These are phyloP conservation scores for Arge pagana DNA, from an alignment of 2,888 invertebrate genomes.

Conservation along the genomic window DNA sequence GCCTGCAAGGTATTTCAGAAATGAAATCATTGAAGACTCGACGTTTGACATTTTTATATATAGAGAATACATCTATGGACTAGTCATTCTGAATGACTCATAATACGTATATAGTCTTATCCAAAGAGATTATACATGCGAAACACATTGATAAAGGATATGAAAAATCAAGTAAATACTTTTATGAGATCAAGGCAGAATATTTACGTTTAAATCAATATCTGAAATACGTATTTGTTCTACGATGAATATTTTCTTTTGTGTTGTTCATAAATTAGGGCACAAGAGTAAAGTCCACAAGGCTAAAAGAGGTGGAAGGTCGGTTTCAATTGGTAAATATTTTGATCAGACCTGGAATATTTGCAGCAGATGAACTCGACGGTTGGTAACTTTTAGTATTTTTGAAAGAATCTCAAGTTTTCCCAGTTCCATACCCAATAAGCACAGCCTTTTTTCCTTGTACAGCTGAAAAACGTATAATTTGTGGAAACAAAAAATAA, in stretches of 20 bases:
- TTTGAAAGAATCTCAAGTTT: slow-evolving; percentile 72
- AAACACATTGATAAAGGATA: no score
- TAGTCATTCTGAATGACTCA: no score
- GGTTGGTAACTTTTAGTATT: slow-evolving; percentile 71
- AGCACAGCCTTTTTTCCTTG: slow-evolving; percentile 70
- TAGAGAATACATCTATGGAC: no score
- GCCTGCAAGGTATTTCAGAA: slow-evolving; percentile 51
- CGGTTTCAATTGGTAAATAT: slow-evolving; percentile 27
- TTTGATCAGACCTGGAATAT: slow-evolving; percentile 68
- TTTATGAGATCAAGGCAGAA: no score
- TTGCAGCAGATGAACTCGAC: slow-evolving; percentile 70
- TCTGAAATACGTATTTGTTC: not conserved
- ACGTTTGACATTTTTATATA: no score
- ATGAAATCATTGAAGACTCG: no score
- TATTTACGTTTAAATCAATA: no score
- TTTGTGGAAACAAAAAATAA: no score
- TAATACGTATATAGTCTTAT: no score
- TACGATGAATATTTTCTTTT: not conserved
- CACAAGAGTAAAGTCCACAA: slow-evolving; percentile 18
- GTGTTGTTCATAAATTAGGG: slow-evolving; percentile 20
- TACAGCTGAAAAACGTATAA: slow-evolving; percentile 77
- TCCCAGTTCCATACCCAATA: slow-evolving; percentile 71
- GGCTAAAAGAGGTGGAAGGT: not conserved
- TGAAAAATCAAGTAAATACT: no score
- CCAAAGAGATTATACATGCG: no score